Conservation (phyloP, 2,113 vertebrate species). For the Neotragus moschatus region DNA sequence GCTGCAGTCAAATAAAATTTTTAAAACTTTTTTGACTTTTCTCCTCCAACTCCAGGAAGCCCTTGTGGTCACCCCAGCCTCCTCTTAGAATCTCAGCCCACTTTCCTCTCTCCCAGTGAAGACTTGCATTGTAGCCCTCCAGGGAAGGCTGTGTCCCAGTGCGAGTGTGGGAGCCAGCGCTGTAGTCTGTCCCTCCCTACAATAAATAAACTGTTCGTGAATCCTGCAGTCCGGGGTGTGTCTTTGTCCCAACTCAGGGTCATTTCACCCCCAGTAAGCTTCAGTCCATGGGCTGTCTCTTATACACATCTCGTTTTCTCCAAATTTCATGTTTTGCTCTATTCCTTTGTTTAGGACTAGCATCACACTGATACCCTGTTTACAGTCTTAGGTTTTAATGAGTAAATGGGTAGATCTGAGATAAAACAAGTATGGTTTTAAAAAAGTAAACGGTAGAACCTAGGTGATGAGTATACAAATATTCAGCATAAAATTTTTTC, state of each 20-base stretch:
- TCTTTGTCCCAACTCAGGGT: background rate
- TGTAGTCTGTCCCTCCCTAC: background rate
- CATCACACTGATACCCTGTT: background rate
- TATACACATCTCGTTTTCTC: too few relatives aligned
- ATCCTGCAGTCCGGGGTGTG: background rate
- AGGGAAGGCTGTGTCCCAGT: background rate
- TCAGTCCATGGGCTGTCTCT: too few relatives aligned
- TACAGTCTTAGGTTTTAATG: background rate
- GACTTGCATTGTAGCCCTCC: background rate
- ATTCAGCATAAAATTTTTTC: background rate
- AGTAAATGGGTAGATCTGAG: background rate
- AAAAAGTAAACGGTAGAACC: background rate
- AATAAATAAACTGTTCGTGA: conserved; percentile 46
- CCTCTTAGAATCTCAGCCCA: background rate
- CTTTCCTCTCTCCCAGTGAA: background rate
- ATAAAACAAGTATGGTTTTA: background rate
- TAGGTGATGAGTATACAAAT: background rate
- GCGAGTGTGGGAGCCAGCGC: background rate
- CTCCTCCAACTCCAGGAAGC: conserved; percentile 29
- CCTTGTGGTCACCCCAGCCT: background rate
- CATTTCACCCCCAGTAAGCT: background rate
- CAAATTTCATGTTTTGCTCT: background rate
- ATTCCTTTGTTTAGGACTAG: background rate
- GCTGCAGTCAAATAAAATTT: background rate
- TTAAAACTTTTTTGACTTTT: background rate